These are phyloP conservation scores for Cinclus mexicanus DNA, from an alignment of 2,113 vertebrate species.

Conservation along the genomic window DNA sequence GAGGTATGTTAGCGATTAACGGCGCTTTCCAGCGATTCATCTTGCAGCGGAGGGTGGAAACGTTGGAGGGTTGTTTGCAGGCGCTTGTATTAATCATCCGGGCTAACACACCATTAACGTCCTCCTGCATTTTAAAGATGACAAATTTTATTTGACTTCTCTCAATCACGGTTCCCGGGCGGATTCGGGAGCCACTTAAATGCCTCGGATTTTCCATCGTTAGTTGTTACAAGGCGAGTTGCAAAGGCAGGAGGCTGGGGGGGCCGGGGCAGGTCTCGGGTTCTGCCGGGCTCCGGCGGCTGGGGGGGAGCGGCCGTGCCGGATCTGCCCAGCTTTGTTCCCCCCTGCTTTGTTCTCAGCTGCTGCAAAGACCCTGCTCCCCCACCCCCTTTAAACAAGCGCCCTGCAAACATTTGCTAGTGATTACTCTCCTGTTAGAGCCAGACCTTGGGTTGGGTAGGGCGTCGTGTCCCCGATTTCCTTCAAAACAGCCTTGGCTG, in stretches of 20 bases:
- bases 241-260: constrained; percentile 30
- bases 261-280: neutral
- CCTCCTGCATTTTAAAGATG: constrained; percentile 76
- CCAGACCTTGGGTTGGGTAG: neutral
- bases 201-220: constrained; percentile 67
- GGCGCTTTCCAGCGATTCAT: constrained; percentile 71
- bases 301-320: neutral
- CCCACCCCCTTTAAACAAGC: neutral
- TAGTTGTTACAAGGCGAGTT: constrained; percentile 64
- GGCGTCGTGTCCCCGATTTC: neutral
- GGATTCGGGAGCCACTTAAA: constrained; percentile 70
- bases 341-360: constrained; percentile 21
- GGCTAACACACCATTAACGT: constrained; percentile 76
- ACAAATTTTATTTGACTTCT: constrained; percentile 78
- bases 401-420: constrained; percentile 64
- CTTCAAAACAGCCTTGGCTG: neutral
- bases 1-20: constrained; percentile 73
- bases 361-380: neutral
- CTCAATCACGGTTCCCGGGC: constrained; percentile 69
- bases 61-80: constrained; percentile 70
- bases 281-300: neutral
- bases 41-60: constrained; percentile 66
- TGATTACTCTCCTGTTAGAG: constrained; percentile 46
- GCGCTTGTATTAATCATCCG: constrained; percentile 73
- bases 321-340: neutral